Conservation (phyloP, 2,888 invertebrate genomes). For the Ophion ellenae region DNA sequence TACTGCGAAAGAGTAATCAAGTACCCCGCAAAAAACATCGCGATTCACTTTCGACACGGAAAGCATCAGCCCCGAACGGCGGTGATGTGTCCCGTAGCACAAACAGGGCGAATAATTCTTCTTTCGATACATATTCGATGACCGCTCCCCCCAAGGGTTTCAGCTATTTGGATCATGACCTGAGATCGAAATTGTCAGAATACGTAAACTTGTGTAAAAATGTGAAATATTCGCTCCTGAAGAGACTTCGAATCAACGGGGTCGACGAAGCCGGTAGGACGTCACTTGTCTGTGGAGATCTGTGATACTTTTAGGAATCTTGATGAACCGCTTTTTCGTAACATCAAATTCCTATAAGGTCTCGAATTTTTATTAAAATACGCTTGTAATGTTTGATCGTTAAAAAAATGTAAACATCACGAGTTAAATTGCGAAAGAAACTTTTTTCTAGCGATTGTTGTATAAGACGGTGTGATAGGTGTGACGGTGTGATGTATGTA, state of each 20-base stretch:
- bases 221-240: conserved; percentile 70
- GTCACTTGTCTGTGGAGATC: conserved; percentile 54
- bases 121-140: background rate
- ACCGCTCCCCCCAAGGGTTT: conserved; percentile 18
- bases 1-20: background rate
- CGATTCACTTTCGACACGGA: background rate
- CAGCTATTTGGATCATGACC: conserved; percentile 65
- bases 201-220: conserved; percentile 74
- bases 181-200: conserved; percentile 71
- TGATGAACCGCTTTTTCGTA: background rate
- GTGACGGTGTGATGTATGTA: background rate
- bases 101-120: background rate
- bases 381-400: background rate
- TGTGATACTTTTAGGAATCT: conserved; percentile 24
- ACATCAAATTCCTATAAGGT: background rate
- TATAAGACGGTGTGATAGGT: background rate
- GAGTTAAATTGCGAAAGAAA: background rate
- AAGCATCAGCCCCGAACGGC: background rate
- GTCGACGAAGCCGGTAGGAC: conserved; percentile 65
- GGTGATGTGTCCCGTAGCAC: background rate
- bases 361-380: background rate
- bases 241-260: conserved; percentile 66
- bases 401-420: background rate
- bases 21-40: background rate
- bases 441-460: background rate